Base-by-base conservation (phyloP, 23 tunicate genomes). In the Halocynthia roretzi region DNA sequence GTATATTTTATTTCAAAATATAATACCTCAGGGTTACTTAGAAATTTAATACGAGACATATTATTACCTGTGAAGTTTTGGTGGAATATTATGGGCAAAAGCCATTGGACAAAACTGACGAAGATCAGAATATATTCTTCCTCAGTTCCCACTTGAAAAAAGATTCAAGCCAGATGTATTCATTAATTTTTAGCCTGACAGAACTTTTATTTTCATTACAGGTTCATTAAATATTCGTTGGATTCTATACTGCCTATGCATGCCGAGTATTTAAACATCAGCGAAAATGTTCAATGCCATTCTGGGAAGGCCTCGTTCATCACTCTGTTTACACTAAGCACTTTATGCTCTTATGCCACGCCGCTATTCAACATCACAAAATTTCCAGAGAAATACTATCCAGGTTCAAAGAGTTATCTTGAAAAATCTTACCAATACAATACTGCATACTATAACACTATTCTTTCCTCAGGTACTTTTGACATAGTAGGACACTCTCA, bases 401-500 rank as follows among this genome's bases (percentile, higher is more conserved):
- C 92, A 81, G 92, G 92, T 86, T 44, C 72, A 1, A 68, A 11
- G n/a, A 15, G 12, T 15, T 68, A 68, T 15, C 19, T 58, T n/a
- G 64, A n/a, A n/a, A 10, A 15, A 58, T 58, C 18, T 15, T 58
- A 58, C 18, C n/a, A 2, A 58, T 58, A 53, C 6, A 9, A 23
- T 74, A 1, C 12, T 19, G 19, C 22, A 68, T 17, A 15, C 48
- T 20, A 68, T 18, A 2, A 14, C 2, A 12, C 49, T 12, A 11
- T 8, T 68, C 14, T 69, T 56, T 20, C 72, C 64, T 61, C 71
- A 86, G 92, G 92, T 6, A 75, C 82, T 7, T 81, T 86, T 58
- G 92, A 86, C 50, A 76, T 81, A 17, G 57, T 86, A 21, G 92
- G 92, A 31, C 92, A 86, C 51, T 86, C 92, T 51, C 85, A 81